These are phyloP conservation scores for Delichon dasypus DNA, from an alignment of 2,797 vertebrate species.

Conservation along the genomic window DNA sequence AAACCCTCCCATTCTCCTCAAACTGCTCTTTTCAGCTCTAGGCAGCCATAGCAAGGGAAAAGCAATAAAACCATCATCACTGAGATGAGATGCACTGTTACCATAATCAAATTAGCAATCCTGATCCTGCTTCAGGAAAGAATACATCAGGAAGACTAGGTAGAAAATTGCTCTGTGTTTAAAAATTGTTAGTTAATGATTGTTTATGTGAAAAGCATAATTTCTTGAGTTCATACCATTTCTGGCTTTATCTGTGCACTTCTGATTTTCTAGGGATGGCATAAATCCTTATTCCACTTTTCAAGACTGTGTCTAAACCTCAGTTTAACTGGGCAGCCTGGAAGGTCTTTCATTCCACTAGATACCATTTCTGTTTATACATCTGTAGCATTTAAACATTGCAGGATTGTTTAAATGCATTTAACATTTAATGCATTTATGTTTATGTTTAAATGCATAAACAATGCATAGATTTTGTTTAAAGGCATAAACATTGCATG, in stretches of 20 bases:
- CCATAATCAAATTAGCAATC: background rate
- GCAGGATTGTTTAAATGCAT: background rate
- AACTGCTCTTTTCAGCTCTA: background rate
- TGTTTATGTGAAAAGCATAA: background rate
- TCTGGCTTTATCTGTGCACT: background rate
- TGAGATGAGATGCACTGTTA: background rate
- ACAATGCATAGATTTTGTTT: background rate
- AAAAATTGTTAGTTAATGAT: background rate
- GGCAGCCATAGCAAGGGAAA: background rate
- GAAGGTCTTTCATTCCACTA: background rate
- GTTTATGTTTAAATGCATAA: slow-evolving; percentile 22
- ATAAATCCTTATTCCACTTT: background rate
- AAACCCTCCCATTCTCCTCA: accelerated
- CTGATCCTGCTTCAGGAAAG: background rate
- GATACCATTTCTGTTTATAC: background rate
- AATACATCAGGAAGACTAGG: background rate
- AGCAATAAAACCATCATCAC: background rate
- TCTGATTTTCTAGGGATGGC: background rate
- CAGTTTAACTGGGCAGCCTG: background rate
- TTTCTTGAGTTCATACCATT: background rate
- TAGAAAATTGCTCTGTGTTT: background rate
- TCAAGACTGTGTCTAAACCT: background rate
- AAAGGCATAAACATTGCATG: background rate
- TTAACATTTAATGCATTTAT: background rate
- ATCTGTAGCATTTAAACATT: slow-evolving; percentile 12